Conservation (phyloP, 2,888 invertebrate genomes). For the Allolobophora icterica region DNA sequence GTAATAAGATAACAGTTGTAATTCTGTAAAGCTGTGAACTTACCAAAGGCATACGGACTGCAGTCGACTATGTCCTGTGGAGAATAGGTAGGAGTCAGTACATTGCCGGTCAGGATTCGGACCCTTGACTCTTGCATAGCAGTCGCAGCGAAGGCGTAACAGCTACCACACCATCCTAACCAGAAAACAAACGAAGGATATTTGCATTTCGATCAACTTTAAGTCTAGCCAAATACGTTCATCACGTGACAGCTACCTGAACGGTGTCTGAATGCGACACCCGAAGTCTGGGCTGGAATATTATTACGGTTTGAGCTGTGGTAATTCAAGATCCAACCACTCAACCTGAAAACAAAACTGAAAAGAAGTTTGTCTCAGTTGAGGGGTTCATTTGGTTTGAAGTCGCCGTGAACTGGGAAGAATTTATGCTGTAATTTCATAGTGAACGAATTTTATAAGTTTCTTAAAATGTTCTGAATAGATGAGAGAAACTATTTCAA, state of each 20-base stretch:
- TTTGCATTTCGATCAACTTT: not conserved
- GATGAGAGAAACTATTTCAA: too few species aligned
- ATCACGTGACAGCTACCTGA: not conserved
- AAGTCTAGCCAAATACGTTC: not conserved
- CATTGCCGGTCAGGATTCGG: slow-evolving; percentile 66
- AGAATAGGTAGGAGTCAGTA: slow-evolving; percentile 50
- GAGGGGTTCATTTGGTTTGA: too few species aligned
- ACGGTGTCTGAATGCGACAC: not conserved
- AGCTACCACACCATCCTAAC: slow-evolving; percentile 66
- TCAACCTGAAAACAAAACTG: too few species aligned
- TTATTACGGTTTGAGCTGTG: too few species aligned
- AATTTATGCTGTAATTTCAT: too few species aligned
- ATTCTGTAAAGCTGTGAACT: not conserved
- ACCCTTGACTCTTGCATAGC: slow-evolving; percentile 67
- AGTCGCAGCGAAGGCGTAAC: slow-evolving; percentile 68
- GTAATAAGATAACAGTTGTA: not conserved
- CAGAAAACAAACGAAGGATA: not conserved
- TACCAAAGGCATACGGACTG: slow-evolving; percentile 61
- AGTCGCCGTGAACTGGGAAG: too few species aligned
- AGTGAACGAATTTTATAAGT: too few species aligned
- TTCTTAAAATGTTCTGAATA: too few species aligned
- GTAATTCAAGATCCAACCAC: too few species aligned
- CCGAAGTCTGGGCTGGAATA: not conserved
- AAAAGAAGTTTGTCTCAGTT: too few species aligned
- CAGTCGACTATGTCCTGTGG: not conserved